Conservation (phyloP, 2,888 invertebrate species). For the Morpho achilles region DNA sequence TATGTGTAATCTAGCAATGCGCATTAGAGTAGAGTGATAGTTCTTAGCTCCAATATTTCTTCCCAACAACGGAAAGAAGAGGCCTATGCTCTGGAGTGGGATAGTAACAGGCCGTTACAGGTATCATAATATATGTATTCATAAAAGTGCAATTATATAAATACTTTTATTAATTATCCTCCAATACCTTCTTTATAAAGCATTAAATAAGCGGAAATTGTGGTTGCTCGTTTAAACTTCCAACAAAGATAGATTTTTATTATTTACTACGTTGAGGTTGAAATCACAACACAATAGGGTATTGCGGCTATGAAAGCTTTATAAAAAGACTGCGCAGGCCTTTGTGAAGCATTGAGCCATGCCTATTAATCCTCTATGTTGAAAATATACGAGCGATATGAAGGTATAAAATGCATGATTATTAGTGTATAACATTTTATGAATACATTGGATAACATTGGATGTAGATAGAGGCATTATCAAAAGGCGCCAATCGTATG, state of each 20-base stretch:
- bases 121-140: no score
- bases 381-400: conserved; percentile 37
- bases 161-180: no score
- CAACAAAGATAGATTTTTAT: conserved; percentile 33
- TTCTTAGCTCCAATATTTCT: no score
- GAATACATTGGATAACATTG: no score
- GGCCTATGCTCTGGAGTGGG: no score
- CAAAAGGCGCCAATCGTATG: no score
- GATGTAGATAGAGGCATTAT: not conserved
- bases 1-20: no score
- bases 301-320: conserved; percentile 42
- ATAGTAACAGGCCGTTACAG: no score
- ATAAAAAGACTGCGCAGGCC: conserved; percentile 54
- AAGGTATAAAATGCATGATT: not conserved
- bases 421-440: no score
- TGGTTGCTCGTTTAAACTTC: conserved; percentile 1
- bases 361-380: conserved; percentile 52
- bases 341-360: conserved; percentile 59
- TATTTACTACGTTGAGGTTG: conserved; percentile 39
- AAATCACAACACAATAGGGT: conserved; percentile 47
- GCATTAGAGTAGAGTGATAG: no score
- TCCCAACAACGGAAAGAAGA: no score
- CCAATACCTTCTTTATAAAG: not conserved
- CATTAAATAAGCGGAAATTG: conserved; percentile 1
- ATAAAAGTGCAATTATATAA: no score